phyloP scores from a whole-genome alignment of 2,888 invertebrate species.

The Catocala sponsa region DNA sequence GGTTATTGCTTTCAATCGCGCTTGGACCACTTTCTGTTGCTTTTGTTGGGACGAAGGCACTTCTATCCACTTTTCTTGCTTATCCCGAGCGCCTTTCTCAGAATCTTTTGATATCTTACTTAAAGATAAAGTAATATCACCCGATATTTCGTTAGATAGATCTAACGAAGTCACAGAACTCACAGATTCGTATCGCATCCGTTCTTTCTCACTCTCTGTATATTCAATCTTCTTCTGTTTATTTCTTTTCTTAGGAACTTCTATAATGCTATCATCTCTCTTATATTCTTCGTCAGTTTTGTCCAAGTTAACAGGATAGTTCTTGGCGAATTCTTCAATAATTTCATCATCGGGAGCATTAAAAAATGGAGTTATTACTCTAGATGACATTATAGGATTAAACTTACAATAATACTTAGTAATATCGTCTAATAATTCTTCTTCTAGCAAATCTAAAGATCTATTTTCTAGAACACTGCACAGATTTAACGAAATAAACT shows the following conservation, averaged over 20 bases:
- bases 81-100: slow-evolving; percentile 64
- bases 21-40: slow-evolving; percentile 83
- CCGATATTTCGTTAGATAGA: slow-evolving; percentile 71
- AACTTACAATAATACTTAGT: slow-evolving; percentile 90
- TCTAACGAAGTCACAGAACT: slow-evolving; percentile 81
- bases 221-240: slow-evolving; percentile 81
- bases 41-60: slow-evolving; percentile 79
- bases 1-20: slow-evolving; percentile 79
- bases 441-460: slow-evolving; percentile 89
- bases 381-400: slow-evolving; percentile 88
- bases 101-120: slow-evolving; percentile 69
- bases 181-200: slow-evolving; percentile 76
- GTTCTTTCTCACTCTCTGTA: slow-evolving; percentile 80
- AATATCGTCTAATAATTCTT: slow-evolving; percentile 89
- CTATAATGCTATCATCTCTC: slow-evolving; percentile 75
- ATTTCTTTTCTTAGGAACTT: slow-evolving; percentile 75
- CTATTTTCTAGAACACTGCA: slow-evolving; percentile 91
- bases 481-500: slow-evolving; percentile 93
- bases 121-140: slow-evolving; percentile 78
- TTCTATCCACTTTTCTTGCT: slow-evolving; percentile 82
- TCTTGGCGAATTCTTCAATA: slow-evolving; percentile 76
- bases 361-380: slow-evolving; percentile 91
- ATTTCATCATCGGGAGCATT: slow-evolving; percentile 89
- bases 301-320: slow-evolving; percentile 79
- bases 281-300: slow-evolving; percentile 84